These are phyloP conservation scores for Ectropis crepuscularia DNA, from an alignment of 2,888 invertebrate species.

Conservation along the genomic window DNA sequence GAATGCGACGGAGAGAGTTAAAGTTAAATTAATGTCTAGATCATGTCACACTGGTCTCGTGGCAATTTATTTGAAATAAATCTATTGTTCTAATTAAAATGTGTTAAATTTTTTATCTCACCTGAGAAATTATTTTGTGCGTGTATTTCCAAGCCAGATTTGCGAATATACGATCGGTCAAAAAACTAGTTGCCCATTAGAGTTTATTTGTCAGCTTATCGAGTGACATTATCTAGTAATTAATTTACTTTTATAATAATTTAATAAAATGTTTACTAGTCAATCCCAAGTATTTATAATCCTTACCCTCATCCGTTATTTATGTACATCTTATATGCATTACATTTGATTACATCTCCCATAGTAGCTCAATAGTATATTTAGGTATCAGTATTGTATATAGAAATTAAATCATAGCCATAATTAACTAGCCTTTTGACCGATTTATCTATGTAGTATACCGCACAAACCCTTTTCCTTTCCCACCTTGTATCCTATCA, in stretches of 20 bases:
- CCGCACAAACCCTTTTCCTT: slow-evolving; percentile 71
- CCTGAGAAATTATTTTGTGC: slow-evolving; percentile 76
- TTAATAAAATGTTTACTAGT: slow-evolving; percentile 78
- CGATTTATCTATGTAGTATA: slow-evolving; percentile 80
- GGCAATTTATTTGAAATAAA: slow-evolving; percentile 85
- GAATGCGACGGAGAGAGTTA: slow-evolving; percentile 77
- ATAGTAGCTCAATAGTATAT: slow-evolving; percentile 55
- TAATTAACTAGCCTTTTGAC: slow-evolving; percentile 81
- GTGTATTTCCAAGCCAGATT: slow-evolving; percentile 53
- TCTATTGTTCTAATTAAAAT: slow-evolving; percentile 79
- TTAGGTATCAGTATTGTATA: slow-evolving; percentile 62
- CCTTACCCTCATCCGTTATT: slow-evolving; percentile 63
- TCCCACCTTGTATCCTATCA: slow-evolving; percentile 50
- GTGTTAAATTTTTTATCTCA: slow-evolving; percentile 78
- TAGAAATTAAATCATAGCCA: slow-evolving; percentile 64
- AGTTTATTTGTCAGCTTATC: slow-evolving; percentile 64
- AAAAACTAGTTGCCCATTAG: slow-evolving; percentile 69
- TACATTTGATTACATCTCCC: slow-evolving; percentile 54
- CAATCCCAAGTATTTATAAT: slow-evolving; percentile 73
- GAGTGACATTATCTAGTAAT: slow-evolving; percentile 84
- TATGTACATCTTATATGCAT: slow-evolving; percentile 55
- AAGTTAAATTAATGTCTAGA: slow-evolving; percentile 85
- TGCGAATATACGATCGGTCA: slow-evolving; percentile 71
- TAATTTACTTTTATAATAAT: slow-evolving; percentile 78
- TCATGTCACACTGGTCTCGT: slow-evolving; percentile 84